phyloP scores from a whole-genome alignment of 2,113 vertebrate genomes.

The Salvator merianae region DNA sequence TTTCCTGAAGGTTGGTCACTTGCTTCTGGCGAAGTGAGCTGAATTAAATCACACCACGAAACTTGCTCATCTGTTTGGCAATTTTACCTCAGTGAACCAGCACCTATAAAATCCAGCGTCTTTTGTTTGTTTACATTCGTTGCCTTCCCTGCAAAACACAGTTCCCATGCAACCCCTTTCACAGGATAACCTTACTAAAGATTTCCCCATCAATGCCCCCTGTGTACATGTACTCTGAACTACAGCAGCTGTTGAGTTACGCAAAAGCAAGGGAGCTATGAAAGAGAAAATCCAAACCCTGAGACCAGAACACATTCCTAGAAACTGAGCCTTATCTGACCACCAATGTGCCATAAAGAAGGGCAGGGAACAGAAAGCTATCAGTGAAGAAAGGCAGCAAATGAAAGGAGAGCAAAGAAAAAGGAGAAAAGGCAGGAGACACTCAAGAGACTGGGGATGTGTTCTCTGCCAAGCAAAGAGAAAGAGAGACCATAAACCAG shows the following conservation, averaged over 20 bases:
- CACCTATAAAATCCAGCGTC: neutral
- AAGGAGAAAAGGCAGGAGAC: neutral
- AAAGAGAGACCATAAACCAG: no score
- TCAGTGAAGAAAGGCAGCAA: no score
- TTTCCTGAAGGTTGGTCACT: neutral
- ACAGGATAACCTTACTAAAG: neutral
- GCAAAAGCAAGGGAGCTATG: neutral
- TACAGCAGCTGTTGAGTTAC: neutral
- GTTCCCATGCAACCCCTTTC: neutral
- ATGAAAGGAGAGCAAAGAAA: neutral
- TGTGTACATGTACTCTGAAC: neutral
- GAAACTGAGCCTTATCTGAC: no score
- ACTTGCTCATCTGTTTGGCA: neutral
- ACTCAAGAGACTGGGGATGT: neutral
- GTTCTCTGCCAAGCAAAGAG: neutral
- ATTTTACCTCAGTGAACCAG: neutral
- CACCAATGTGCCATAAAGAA: neutral
- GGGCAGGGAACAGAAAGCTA: neutral
- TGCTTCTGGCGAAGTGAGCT: neutral
- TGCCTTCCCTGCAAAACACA: neutral
- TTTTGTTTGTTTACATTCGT: neutral
- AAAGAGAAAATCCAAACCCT: neutral
- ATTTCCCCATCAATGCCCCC: neutral
- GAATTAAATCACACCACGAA: neutral
- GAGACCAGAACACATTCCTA: neutral